Conservation (phyloP, 2,113 vertebrate genomes). For the Clarias magur region DNA sequence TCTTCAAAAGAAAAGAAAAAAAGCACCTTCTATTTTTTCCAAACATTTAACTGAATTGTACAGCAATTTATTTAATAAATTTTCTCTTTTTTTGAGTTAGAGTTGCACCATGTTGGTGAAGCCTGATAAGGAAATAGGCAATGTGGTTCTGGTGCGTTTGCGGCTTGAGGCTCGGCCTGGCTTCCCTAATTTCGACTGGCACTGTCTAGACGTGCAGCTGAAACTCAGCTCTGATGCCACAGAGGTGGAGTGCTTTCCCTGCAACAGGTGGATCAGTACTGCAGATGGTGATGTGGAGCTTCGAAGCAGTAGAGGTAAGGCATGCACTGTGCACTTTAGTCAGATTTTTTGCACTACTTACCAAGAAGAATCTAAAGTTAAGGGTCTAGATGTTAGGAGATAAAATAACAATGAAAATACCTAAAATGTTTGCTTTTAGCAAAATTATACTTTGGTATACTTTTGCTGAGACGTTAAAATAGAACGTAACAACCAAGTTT, state of each 20-base stretch:
- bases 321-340: background rate
- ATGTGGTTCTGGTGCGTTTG: conserved; percentile 63
- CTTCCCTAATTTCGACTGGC: conserved; percentile 67
- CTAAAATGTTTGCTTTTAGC: background rate
- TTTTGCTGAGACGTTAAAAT: background rate
- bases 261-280: conserved; percentile 64
- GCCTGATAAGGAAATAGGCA: conserved; percentile 49
- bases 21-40: background rate
- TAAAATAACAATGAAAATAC: background rate
- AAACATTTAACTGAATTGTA: background rate
- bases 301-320: conserved; percentile 55
- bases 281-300: conserved; percentile 65
- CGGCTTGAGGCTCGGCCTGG: conserved; percentile 58
- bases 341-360: background rate
- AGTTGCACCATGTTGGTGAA: conserved; percentile 38
- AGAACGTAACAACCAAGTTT: background rate
- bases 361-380: background rate
- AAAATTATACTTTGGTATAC: background rate
- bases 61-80: background rate
- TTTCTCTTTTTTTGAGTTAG: conserved; percentile 46
- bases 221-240: conserved; percentile 15
- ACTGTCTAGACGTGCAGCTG: conserved; percentile 64
- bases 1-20: background rate
- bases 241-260: conserved; percentile 58
- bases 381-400: background rate